Evolutionary conservation across 2,797 vertebrate species (phyloP).

Genomic region (Holocentrus rufus): DNA sequence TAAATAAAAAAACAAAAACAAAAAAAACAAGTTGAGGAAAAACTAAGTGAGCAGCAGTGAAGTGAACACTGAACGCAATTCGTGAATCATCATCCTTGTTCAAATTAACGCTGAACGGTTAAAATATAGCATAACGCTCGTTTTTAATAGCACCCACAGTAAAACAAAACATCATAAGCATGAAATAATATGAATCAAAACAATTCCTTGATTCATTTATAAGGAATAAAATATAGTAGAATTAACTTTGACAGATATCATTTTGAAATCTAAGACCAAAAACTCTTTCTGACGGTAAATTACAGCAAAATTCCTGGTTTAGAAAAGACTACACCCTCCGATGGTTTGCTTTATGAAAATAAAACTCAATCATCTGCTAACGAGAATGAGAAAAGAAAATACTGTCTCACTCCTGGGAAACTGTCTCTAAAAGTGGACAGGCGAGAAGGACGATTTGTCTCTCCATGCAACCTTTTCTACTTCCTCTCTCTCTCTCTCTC

Average conservation of each 20-base stretch:
- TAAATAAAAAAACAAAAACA: slow-evolving; percentile 8
- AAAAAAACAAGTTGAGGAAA: background rate
- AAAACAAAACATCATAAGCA: slow-evolving; percentile 57
- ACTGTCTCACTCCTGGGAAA: slow-evolving; percentile 66
- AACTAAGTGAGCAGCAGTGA: slow-evolving; percentile 14
- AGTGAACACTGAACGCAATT: slow-evolving; percentile 31
- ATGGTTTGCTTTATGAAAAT: slow-evolving; percentile 59
- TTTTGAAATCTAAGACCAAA: slow-evolving; percentile 79
- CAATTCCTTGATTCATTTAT: slow-evolving; percentile 57
- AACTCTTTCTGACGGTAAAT: slow-evolving; percentile 46
- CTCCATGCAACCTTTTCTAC: slow-evolving; percentile 58
- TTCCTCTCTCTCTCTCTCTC: background rate
- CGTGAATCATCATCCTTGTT: slow-evolving; percentile 13
- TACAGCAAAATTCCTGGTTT: slow-evolving; percentile 44
- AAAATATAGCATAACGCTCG: slow-evolving; percentile 43
- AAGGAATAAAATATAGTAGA: slow-evolving; percentile 68
- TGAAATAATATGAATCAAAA: slow-evolving; percentile 52
- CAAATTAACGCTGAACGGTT: slow-evolving; percentile 35
- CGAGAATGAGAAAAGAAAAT: slow-evolving; percentile 67
- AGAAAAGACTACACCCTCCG: slow-evolving; percentile 40
- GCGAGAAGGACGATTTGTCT: slow-evolving; percentile 26
- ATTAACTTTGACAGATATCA: slow-evolving; percentile 30
- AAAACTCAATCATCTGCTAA: slow-evolving; percentile 69
- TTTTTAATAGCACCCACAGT: slow-evolving; percentile 48
- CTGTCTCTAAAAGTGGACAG: slow-evolving; percentile 69